phyloP scores from a whole-genome alignment of 2,797 vertebrate genomes.

The Pyrocephalus nanus region DNA sequence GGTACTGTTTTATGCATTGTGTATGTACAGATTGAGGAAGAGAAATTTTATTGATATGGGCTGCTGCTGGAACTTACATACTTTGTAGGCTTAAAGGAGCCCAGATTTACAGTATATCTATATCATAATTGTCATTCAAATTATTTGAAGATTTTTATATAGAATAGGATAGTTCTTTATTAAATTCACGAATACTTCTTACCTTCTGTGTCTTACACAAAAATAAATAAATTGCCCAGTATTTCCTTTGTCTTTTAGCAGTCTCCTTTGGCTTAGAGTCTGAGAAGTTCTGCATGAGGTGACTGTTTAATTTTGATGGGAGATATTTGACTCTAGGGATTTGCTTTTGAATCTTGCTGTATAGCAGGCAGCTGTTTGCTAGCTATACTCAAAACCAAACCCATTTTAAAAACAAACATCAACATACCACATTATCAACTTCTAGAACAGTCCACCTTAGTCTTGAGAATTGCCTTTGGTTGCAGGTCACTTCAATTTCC shows the following conservation, averaged over 20 bases:
- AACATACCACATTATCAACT: background rate
- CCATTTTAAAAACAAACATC: background rate
- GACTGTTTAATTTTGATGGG: background rate
- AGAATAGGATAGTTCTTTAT: background rate
- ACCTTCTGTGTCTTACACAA: background rate
- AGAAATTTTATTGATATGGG: conserved; percentile 5
- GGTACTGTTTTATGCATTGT: conserved; percentile 14
- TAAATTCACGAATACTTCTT: background rate
- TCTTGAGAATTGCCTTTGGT: background rate
- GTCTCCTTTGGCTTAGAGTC: background rate
- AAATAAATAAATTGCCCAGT: background rate
- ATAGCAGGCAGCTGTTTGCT: background rate
- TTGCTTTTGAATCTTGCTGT: background rate
- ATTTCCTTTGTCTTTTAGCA: conserved; percentile 14
- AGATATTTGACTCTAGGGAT: background rate
- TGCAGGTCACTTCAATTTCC: background rate
- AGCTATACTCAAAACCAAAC: background rate
- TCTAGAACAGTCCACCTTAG: background rate
- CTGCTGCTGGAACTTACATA: background rate
- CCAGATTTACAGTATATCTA: background rate
- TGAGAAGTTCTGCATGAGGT: background rate
- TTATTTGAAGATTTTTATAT: background rate
- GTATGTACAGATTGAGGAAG: conserved; percentile 37
- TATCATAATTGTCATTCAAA: background rate
- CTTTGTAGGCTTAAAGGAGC: background rate